phyloP scores from a whole-genome alignment of 30 jellyfish, hydroid and myxozoan species.

The Pelagia noctiluca region DNA sequence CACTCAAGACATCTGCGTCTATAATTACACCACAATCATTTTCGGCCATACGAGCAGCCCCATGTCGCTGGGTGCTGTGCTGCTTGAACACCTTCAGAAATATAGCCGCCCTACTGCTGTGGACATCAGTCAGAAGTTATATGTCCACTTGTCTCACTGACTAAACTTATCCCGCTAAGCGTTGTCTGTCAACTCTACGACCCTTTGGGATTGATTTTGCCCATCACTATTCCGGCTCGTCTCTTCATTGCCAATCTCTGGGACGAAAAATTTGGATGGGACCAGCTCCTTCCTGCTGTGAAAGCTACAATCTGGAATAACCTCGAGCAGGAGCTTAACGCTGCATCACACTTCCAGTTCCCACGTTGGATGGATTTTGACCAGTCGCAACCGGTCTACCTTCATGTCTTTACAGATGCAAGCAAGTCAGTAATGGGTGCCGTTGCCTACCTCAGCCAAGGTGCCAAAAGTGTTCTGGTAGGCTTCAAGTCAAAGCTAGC shows the following conservation, averaged over 20 bases:
- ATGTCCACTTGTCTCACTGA: too few species aligned
- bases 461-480: slow-evolving; percentile 8
- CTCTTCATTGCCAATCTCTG: slow-evolving; percentile 21
- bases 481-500: slow-evolving; percentile 38
- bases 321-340: slow-evolving; percentile 24
- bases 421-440: slow-evolving; percentile 30
- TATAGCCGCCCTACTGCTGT: slow-evolving; percentile 25
- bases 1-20: slow-evolving; percentile 27
- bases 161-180: slow-evolving; percentile 18
- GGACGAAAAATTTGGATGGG: slow-evolving; percentile 44
- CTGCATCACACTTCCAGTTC: slow-evolving; percentile 20
- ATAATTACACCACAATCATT: slow-evolving; percentile 46
- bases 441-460: slow-evolving; percentile 40
- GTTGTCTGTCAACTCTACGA: slow-evolving; percentile 37
- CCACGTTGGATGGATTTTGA: slow-evolving; percentile 37
- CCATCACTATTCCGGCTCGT: slow-evolving; percentile 44
- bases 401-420: slow-evolving; percentile 40
- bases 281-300: slow-evolving; percentile 30
- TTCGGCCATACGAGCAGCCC: slow-evolving; percentile 65
- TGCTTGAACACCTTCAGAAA: slow-evolving; percentile 27
- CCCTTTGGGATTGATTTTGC: slow-evolving; percentile 46
- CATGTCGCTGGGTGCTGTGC: slow-evolving; percentile 55
- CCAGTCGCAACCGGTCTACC: slow-evolving; percentile 11
- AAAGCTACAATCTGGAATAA: not conserved
- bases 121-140: slow-evolving; percentile 32